Conservation (phyloP, 2,888 invertebrate genomes). For the Pandemis corylana region DNA sequence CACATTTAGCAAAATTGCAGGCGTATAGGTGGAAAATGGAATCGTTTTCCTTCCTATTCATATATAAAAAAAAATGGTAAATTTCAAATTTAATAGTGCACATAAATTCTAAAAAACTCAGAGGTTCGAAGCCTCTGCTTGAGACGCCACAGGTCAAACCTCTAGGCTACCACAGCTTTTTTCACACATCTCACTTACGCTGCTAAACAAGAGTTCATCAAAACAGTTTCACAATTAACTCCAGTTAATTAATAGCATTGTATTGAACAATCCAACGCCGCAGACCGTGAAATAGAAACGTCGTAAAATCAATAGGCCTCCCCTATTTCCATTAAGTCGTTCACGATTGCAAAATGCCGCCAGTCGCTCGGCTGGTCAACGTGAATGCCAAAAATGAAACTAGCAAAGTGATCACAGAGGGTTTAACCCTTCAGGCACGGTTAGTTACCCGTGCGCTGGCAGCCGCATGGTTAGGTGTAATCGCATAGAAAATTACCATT, state of each 20-base stretch:
- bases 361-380: constrained; percentile 61
- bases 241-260: constrained; percentile 32
- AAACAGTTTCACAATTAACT: background rate
- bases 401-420: constrained; percentile 68
- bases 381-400: constrained; percentile 73
- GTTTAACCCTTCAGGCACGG: constrained; percentile 74
- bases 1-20: too few relatives aligned
- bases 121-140: too few relatives aligned
- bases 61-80: too few relatives aligned
- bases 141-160: too few relatives aligned
- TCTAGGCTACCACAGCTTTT: too few relatives aligned
- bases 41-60: too few relatives aligned
- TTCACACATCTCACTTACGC: too few relatives aligned
- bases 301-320: constrained; percentile 41
- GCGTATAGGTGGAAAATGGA: too few relatives aligned
- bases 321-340: constrained; percentile 42
- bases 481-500: constrained; percentile 76
- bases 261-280: constrained; percentile 10
- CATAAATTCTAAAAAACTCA: too few relatives aligned
- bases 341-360: constrained; percentile 40
- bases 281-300: constrained; percentile 34
- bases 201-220: too few relatives aligned
- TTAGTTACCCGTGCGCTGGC: constrained; percentile 64
- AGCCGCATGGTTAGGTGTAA: constrained; percentile 62
- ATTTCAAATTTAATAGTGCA: too few relatives aligned